phyloP scores from a whole-genome alignment of 2,113 vertebrate species.

The Psittacus erithacus region DNA sequence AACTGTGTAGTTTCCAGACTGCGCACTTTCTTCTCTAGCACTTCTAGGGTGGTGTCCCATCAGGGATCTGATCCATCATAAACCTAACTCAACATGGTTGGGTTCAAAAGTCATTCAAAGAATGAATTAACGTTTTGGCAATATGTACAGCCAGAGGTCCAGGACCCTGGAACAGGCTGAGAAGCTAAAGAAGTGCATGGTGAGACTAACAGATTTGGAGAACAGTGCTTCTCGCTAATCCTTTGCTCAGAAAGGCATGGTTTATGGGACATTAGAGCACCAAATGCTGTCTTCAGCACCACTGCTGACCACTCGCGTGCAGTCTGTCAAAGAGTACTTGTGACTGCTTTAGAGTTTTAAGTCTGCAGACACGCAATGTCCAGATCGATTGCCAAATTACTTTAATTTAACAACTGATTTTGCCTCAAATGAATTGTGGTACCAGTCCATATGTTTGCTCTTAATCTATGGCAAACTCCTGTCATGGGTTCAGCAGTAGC shows the following conservation, averaged over 20 bases:
- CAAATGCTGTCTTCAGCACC: fast-evolving
- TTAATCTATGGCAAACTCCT: background rate
- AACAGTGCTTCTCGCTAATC: background rate
- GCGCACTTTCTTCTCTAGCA: background rate
- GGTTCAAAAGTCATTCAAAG: background rate
- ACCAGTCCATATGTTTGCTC: background rate
- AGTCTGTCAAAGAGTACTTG: background rate
- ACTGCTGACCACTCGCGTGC: fast-evolving
- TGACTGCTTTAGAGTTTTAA: background rate
- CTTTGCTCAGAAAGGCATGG: background rate
- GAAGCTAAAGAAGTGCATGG: background rate
- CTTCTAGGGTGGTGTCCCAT: background rate
- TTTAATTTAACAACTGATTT: constrained; percentile 2
- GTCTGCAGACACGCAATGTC: background rate
- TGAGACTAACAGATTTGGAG: background rate
- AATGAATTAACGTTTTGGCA: background rate
- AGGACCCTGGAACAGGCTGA: background rate
- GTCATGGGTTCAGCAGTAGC: too few species aligned
- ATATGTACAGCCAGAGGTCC: fast-evolving
- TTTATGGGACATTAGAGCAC: background rate
- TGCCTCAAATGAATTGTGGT: background rate
- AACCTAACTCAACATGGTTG: background rate
- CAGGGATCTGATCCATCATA: background rate
- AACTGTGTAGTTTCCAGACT: background rate
- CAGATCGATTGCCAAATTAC: background rate